Base-by-base conservation (phyloP, 2,888 invertebrate species). In the Euplagia quadripunctaria region DNA sequence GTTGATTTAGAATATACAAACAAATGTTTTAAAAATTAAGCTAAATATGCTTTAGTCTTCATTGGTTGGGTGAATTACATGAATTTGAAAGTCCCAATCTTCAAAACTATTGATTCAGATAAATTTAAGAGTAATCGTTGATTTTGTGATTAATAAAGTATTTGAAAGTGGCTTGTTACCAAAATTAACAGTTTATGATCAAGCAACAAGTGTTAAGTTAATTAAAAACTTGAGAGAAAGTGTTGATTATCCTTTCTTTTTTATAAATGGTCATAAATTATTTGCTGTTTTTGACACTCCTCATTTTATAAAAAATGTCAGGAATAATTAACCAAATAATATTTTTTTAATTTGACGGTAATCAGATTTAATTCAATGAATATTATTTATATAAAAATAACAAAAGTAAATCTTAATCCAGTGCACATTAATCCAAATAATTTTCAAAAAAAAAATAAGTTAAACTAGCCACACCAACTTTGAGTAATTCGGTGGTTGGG, bases 231-330 rank as follows among this genome's bases (percentile, higher is more conserved):
- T 58, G n/a, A 8, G 58, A 31, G 31, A 31, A 31, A 31, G 31
- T 31, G 31, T 31, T 31, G 31, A 31, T 31, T 31, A 31, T 31
- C 31, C 78, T 41, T 64, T 52, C n/a, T 70, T 70, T 64, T 70
- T 64, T 52, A 43, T 64, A 17, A 64, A 64, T 64, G 17, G n/a
- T 12, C 31, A 31, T 17, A 70, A 70, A 52, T 42, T 64, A 41
- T 70, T 12, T 52, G 4, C 64, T 3, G 20, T 70, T 17, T 64
- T 70, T 52, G 64, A 70, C 64, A 68, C 61, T 1, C 80, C 81
- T 0, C 78, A 79, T 70, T 66, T 78, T 55, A 74, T 81, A 79
- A 81, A 76, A 77, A 74, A 31, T 72, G 58, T 81, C 14, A 73
- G 77, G 66, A 78, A 76, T 64, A 76, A 80, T 76, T 73, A 76